Evolutionary conservation across 1,140 invertebrate species (phyloP).

Genomic region (Drosophila gunungcola): DNA sequence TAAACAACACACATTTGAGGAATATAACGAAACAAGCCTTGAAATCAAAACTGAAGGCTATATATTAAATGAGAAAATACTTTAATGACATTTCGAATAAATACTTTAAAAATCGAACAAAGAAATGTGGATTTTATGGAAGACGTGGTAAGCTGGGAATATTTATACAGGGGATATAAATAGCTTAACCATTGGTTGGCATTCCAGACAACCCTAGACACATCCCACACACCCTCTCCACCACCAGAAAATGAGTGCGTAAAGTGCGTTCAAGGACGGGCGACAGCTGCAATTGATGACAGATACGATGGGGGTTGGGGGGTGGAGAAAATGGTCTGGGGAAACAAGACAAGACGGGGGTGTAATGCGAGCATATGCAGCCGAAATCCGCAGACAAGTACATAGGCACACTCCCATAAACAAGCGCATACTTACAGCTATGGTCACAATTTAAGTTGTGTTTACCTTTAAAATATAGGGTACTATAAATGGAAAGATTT

Average conservation of each 20-base stretch:
- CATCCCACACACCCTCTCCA: not conserved
- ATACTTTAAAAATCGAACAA: slow-evolving; percentile 15
- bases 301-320: slow-evolving; percentile 25
- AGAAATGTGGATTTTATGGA: slow-evolving; percentile 3
- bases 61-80: too few relatives aligned
- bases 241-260: slow-evolving; percentile 40
- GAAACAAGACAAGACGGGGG: slow-evolving; percentile 22
- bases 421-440: slow-evolving; percentile 9
- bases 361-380: slow-evolving; percentile 36
- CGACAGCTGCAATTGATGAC: slow-evolving; percentile 56
- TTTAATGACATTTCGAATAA: too few relatives aligned
- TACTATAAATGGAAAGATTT: too few relatives aligned
- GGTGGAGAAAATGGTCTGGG: not conserved
- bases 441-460: not conserved
- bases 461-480: too few relatives aligned
- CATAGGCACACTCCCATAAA: slow-evolving; percentile 21
- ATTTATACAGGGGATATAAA: slow-evolving; percentile 21
- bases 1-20: too few relatives aligned
- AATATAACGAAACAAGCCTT: too few relatives aligned
- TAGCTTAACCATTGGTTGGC: slow-evolving; percentile 31
- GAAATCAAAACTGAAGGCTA: too few relatives aligned
- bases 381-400: slow-evolving; percentile 36
- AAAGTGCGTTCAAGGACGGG: slow-evolving; percentile 78
- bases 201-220: slow-evolving; percentile 35
- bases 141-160: slow-evolving; percentile 6